phyloP scores from a whole-genome alignment of 2,888 invertebrate genomes.

The Amaurobius ferox region DNA sequence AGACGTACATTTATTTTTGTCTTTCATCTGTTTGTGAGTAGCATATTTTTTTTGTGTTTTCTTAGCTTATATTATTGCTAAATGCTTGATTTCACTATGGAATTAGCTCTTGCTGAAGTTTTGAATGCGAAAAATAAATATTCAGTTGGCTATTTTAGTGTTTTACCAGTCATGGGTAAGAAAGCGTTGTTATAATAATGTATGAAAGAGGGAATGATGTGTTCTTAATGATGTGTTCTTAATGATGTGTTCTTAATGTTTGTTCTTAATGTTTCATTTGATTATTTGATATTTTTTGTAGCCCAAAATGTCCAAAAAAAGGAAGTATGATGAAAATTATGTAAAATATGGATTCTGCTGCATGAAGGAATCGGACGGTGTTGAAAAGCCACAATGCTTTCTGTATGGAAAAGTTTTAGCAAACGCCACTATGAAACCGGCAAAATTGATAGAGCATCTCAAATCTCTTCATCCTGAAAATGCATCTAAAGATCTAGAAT shows the following conservation, averaged over 20 bases:
- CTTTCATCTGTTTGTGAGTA: no score
- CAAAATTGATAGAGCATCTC: slow-evolving; percentile 52
- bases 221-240: no score
- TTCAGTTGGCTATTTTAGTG: slow-evolving; percentile 29
- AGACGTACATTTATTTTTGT: no score
- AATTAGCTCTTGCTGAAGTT: slow-evolving; percentile 18
- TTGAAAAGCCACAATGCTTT: slow-evolving; percentile 54
- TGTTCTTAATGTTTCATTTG: no score
- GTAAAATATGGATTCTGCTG: slow-evolving; percentile 59
- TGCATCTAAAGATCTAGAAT: slow-evolving; percentile 39
- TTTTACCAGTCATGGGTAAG: slow-evolving; percentile 29
- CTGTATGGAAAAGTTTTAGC: slow-evolving; percentile 42
- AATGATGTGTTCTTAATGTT: no score
- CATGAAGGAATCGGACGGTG: slow-evolving; percentile 54
- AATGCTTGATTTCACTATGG: background rate
- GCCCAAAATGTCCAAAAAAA: no score
- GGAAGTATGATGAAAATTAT: slow-evolving; percentile 39
- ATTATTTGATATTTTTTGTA: no score
- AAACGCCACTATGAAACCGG: slow-evolving; percentile 46
- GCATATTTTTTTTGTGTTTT: no score
- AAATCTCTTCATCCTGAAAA: slow-evolving; percentile 45
- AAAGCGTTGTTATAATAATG: slow-evolving; percentile 29
- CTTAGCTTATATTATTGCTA: no score
- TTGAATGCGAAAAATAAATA: slow-evolving; percentile 25
- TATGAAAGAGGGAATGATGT: no score